Evolutionary conservation across 2,797 vertebrate genomes (phyloP), one percentile per base, ranked within the genome.

Genomic region (Hyperoplus lanceolatus): DNA sequence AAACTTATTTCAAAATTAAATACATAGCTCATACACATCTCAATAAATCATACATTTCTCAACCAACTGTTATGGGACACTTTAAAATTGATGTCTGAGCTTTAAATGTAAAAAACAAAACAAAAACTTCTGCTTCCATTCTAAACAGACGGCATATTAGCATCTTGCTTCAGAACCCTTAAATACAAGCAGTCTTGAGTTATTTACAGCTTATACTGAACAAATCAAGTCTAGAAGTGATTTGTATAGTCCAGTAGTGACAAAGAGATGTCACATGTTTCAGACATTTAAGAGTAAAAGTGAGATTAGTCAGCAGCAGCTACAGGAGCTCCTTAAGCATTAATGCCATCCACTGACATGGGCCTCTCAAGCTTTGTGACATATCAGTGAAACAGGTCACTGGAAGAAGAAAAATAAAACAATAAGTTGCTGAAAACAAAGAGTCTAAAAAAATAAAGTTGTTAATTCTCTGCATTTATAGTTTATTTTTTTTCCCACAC

Each of bases 381-480:
- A 82, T 73, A 74, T 82, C 87, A 80, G 81, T 67, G 56, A 87
- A 86, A 81, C 75, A 80, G 53, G 55, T 79, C 76, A 90, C 62
- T 84, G 65, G 75, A 85, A 85, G 77, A 88, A 78, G 56, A 77
- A 86, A 29, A 88, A 87, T 29, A 69, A 86, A 86, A 82, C 66
- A 88, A 73, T 43, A 77, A 83, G 77, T 82, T 85, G 86, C 84
- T 89, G 86, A 92, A 90, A 91, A 87, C 69, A 85, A 90, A 74
- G 57, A 73, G 82, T 93, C 94, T 96, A 96, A 95, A 96, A 96
- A 95, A 96, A 95, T 96, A 96, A 96, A 95, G 89, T 93, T 95
- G 84, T 95, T 95, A 94, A 94, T 94, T 95, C 87, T 96, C 93
- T 95, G 93, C 91, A 93, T 91, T 94, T 92, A 92, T 90, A 91